Evolutionary conservation across 2,888 invertebrate species (phyloP).

Genomic region (Rhorus exstirpatorius): DNA sequence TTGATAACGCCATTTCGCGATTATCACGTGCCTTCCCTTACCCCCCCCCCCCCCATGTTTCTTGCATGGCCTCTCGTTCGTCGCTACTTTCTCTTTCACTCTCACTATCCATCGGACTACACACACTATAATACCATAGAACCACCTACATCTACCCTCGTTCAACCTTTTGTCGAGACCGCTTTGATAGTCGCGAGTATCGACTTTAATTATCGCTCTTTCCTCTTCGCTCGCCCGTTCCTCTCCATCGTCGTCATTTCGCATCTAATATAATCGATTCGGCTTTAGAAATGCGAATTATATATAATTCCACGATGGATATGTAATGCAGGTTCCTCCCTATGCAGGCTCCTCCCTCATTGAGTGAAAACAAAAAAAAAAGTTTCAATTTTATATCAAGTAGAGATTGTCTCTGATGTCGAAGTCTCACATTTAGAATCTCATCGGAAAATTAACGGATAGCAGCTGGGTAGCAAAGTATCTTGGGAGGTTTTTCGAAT

Average conservation of each 20-base stretch:
- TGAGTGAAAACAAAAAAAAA: not conserved
- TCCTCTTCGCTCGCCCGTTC: conserved; percentile 28
- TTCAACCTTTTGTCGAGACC: conserved; percentile 59
- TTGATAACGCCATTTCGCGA: conserved; percentile 78
- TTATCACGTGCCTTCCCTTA: conserved; percentile 75
- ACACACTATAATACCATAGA: conserved; percentile 29
- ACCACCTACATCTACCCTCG: conserved; percentile 9
- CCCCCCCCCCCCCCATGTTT: conserved; percentile 51
- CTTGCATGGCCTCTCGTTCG: conserved; percentile 40
- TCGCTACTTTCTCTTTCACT: conserved; percentile 10
- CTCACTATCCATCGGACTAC: conserved; percentile 32
- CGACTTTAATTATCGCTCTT: conserved; percentile 67
- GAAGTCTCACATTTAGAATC: conserved; percentile 20
- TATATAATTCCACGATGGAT: not conserved
- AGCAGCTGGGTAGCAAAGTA: not conserved
- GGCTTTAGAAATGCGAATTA: conserved; percentile 21
- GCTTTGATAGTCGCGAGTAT: conserved; percentile 58
- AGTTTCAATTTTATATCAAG: no score
- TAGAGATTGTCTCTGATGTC: not conserved
- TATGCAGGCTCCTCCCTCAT: not conserved
- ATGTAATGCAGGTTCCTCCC: not conserved
- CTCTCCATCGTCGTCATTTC: conserved; percentile 24
- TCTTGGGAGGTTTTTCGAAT: conserved; percentile 4
- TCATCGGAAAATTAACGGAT: conserved; percentile 4
- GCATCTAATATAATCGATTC: conserved; percentile 43